phyloP scores from a whole-genome alignment of 2,797 vertebrate species.

The Sus cebifrons region DNA sequence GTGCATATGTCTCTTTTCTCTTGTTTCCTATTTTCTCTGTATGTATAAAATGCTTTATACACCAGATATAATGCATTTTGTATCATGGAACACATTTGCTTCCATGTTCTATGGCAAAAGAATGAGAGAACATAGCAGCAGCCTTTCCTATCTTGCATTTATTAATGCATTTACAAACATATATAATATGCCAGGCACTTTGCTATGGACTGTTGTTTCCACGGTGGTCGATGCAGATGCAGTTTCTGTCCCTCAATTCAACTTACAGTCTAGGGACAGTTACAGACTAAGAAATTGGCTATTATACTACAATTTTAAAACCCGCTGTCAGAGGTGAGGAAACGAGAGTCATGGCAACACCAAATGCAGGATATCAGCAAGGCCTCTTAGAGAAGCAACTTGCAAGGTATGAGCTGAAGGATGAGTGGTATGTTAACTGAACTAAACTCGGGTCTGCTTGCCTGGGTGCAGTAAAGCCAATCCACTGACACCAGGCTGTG shows the following conservation, averaged over 20 bases:
- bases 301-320: not conserved
- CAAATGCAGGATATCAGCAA: not conserved
- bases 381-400: not conserved
- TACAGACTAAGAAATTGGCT: not conserved
- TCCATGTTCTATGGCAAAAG: not conserved
- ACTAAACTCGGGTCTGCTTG: too few relatives aligned
- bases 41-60: slow-evolving; percentile 41
- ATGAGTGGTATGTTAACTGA: not conserved
- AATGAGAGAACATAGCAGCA: not conserved
- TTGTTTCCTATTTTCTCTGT: slow-evolving; percentile 30
- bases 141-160: not conserved
- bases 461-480: too few relatives aligned
- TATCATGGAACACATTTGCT: not conserved
- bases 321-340: not conserved
- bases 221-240: not conserved
- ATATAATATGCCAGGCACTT: not conserved
- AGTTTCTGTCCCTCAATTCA: not conserved
- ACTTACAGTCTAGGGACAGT: not conserved
- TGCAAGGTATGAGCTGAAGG: not conserved
- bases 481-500: too few relatives aligned
- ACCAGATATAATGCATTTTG: not conserved
- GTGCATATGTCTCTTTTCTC: slow-evolving; percentile 26
- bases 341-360: not conserved
- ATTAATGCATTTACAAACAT: not conserved
- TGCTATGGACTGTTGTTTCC: not conserved